Evolutionary conservation across 2,797 vertebrate genomes (phyloP), one percentile per base, ranked within the genome.

Genomic region (Hypotaenidia okinawae): DNA sequence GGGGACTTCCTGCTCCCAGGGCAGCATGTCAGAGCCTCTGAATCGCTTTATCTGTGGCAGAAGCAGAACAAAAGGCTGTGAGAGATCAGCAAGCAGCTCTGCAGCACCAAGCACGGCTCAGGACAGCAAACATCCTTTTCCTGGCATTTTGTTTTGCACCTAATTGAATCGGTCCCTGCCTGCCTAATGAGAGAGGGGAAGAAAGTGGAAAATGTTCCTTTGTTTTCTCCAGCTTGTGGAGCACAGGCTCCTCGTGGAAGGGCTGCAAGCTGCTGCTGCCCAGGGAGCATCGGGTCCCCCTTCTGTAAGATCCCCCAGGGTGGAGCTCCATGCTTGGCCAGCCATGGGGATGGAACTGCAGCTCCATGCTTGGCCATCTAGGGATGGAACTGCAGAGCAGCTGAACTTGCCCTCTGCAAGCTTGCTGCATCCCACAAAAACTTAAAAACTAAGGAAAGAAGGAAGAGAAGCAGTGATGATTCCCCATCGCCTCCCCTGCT

Each of bases 21-120:
- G 68, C 93, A 30, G 68, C 89, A 75, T 59, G 83, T 25, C 77
- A 96, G 87, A 89, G 90, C 83, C 97, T 96, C 97, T 90, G 95
- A 96, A 97, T 91, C 97, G 84, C 73, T 90, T 93, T 79, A 96
- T 95, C 96, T 86, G 87, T 95, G 96, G 95, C 92, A 97, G 96
- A 85, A 97, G 96, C 95, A 78, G 58, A 84, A 94, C 74, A 86
- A 95, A 89, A 93, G 86, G 72, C 67, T 39, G 49, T 57, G 37
- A 78, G 79, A 66, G 93, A 84, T 5, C 59, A 78, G 39, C 47
- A 5, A 58, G 69, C 79, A 72, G 77, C 66, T 81, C 10, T 45
- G 80, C 9, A 10, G n/a, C 63, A 62, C 62, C 64, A 47, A 43
- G 73, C 67, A 30, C 47, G 39, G 5, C 67, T 85, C 80, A 3